Conservation (phyloP, 2,888 invertebrate species). For the Mythimna albipuncta region DNA sequence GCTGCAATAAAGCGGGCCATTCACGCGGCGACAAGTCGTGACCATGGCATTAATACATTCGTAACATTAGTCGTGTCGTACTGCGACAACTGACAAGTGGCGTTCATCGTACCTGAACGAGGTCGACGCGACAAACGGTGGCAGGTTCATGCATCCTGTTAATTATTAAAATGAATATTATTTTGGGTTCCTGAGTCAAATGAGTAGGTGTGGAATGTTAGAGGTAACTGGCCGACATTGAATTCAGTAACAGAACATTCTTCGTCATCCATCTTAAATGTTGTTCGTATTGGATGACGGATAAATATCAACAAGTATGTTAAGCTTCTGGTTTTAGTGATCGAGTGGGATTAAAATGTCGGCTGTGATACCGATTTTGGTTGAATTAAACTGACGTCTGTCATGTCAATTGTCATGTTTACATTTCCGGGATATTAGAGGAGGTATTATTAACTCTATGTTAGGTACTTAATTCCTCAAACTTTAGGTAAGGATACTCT, state of each 20-base stretch:
- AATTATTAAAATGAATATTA: conserved; percentile 53
- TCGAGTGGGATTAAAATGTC: background rate
- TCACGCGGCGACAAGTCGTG: conserved; percentile 57
- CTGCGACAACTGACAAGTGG: conserved; percentile 26
- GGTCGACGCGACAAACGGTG: conserved; percentile 44
- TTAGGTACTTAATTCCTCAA: too few relatives aligned
- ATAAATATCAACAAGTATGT: conserved; percentile 19
- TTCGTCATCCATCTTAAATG: background rate
- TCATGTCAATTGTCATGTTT: too few relatives aligned
- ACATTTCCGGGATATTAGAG: too few relatives aligned
- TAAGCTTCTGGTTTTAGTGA: conserved; percentile 11
- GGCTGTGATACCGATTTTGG: too few relatives aligned
- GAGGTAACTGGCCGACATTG: conserved; percentile 40
- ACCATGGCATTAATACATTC: conserved; percentile 63
- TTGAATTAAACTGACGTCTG: too few relatives aligned
- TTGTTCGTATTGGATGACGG: background rate
- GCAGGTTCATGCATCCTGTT: conserved; percentile 49
- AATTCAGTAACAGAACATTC: background rate
- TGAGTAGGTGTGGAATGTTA: conserved; percentile 25
- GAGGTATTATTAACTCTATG: too few relatives aligned
- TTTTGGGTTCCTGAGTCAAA: conserved; percentile 44
- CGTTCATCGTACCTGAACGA: conserved; percentile 63
- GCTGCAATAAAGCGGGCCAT: conserved; percentile 52
- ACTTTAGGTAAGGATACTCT: too few relatives aligned
- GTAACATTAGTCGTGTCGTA: conserved; percentile 53